phyloP scores from a whole-genome alignment of 2,113 vertebrate species.

The Myotis yumanensis region DNA sequence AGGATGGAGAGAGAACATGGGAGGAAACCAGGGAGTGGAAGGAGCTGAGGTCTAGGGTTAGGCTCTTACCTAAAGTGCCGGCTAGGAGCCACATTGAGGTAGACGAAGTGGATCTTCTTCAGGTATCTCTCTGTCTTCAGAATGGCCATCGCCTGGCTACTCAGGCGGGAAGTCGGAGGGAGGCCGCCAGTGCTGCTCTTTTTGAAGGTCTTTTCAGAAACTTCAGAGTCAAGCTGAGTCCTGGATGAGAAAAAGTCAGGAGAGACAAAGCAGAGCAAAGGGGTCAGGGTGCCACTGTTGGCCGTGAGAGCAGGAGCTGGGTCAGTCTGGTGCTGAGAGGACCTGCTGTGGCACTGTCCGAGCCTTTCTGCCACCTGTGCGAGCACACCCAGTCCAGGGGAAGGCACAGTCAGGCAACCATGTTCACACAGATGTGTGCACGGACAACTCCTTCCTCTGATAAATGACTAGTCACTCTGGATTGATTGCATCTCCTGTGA shows the following conservation, averaged over 20 bases:
- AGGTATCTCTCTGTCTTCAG: conserved; percentile 45
- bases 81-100: conserved; percentile 77
- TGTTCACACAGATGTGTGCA: background rate
- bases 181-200: background rate
- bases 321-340: background rate
- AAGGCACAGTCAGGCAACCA: background rate
- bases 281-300: background rate
- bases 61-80: conserved; percentile 71
- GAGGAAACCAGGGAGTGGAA: background rate
- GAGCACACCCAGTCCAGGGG: background rate
- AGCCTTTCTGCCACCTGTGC: background rate
- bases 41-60: background rate
- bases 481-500: background rate
- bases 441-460: background rate
- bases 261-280: background rate
- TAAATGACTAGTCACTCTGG: background rate
- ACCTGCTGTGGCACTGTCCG: background rate
- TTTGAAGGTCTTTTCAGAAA: background rate
- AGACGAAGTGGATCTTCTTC: conserved; percentile 73
- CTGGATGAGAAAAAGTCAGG: conserved; percentile 33
- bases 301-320: background rate
- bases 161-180: background rate
- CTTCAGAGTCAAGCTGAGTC: background rate
- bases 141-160: conserved; percentile 12
- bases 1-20: rapidly evolving